Conservation (phyloP, 2,888 invertebrate genomes). For the Amphipoea oculea region DNA sequence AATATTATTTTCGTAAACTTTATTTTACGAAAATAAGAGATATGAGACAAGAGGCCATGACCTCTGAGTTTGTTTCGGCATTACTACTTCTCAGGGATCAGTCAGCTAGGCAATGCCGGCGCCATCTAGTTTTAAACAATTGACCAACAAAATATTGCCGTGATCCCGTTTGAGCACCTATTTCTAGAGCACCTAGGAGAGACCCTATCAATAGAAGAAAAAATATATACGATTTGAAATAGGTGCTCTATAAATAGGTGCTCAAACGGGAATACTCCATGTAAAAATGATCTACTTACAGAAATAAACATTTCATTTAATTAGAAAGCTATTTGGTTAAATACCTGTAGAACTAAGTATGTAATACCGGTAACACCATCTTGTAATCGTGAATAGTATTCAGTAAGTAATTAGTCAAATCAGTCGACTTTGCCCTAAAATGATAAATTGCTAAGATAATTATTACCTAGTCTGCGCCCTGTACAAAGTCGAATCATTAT, state of each 20-base stretch:
- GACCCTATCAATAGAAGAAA: too few relatives aligned
- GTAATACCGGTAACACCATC: neutral
- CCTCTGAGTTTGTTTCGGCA: too few relatives aligned
- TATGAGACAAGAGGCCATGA: too few relatives aligned
- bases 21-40: too few relatives aligned
- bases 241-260: too few relatives aligned
- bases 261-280: too few relatives aligned
- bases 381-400: neutral
- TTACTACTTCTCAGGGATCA: too few relatives aligned
- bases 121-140: neutral
- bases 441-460: neutral
- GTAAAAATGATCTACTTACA: too few relatives aligned
- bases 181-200: too few relatives aligned
- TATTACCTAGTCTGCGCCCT: neutral
- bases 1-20: neutral
- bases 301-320: too few relatives aligned
- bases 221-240: too few relatives aligned
- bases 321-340: neutral
- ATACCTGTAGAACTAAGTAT: neutral
- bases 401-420: neutral
- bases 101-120: neutral
- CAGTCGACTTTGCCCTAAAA: conserved; percentile 10
- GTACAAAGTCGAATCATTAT: conserved; percentile 26
- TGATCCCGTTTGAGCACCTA: too few relatives aligned
- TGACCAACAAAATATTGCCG: neutral